Conservation (phyloP, 1,140 invertebrate species). For the Drosophila rufa region DNA sequence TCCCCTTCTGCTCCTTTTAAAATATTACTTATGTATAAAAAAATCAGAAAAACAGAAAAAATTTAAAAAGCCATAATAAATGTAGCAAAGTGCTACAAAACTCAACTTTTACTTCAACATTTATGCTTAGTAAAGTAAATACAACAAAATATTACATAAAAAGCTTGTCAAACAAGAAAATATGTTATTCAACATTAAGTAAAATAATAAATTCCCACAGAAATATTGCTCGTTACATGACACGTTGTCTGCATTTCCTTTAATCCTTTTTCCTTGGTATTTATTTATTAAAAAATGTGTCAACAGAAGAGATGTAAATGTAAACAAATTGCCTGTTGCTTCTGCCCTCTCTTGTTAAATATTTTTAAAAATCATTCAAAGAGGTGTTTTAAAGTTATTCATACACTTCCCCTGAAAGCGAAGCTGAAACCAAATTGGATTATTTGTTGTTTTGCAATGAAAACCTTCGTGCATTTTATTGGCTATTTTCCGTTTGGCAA, state of each 20-base stretch:
- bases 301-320: too few species aligned
- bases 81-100: too few species aligned
- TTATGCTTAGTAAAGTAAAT: too few species aligned
- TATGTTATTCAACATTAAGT: neutral
- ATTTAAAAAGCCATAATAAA: too few species aligned
- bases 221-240: neutral
- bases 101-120: too few species aligned
- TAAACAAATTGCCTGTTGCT: too few species aligned
- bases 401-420: neutral
- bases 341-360: neutral
- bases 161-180: neutral
- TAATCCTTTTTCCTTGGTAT: neutral
- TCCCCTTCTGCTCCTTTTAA: too few species aligned
- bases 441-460: neutral
- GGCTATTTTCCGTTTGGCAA: constrained; percentile 7
- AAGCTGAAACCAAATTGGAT: neutral
- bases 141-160: neutral
- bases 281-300: neutral
- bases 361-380: neutral
- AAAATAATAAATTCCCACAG: neutral
- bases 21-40: too few species aligned
- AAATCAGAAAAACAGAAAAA: too few species aligned
- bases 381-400: neutral
- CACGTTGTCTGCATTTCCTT: neutral
- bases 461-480: constrained; percentile 11